These are phyloP conservation scores for Poeciliopsis presidionis DNA, from an alignment of 2,797 vertebrate species.

Conservation along the genomic window DNA sequence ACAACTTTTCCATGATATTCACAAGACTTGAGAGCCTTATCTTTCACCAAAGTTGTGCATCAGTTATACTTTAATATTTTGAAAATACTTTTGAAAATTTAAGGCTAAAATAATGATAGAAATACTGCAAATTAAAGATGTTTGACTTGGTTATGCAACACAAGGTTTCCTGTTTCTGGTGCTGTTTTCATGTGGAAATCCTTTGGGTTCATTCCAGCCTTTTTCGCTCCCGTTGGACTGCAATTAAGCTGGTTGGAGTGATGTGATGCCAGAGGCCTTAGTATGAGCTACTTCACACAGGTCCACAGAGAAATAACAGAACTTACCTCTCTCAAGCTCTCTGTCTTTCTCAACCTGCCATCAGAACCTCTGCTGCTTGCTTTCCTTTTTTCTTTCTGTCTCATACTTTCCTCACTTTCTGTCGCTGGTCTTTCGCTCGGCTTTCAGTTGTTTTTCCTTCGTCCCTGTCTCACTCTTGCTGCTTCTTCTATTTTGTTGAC, in stretches of 20 bases:
- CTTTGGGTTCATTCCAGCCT: constrained; percentile 68
- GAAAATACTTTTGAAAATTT: constrained; percentile 28
- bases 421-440: constrained; percentile 21
- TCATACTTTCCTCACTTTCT: constrained; percentile 31
- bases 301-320: constrained; percentile 76
- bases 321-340: constrained; percentile 68
- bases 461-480: constrained; percentile 14
- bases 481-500: constrained; percentile 51
- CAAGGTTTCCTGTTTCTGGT: constrained; percentile 54
- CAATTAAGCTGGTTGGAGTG: constrained; percentile 79
- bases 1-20: not conserved
- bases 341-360: constrained; percentile 51
- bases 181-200: constrained; percentile 70
- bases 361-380: constrained; percentile 52
- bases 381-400: constrained; percentile 41
- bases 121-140: constrained; percentile 52
- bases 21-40: not conserved
- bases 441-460: constrained; percentile 12
- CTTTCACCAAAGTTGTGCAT: constrained; percentile 8
- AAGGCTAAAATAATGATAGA: constrained; percentile 22
- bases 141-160: constrained; percentile 65
- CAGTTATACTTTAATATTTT: constrained; percentile 25
- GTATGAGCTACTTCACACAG: constrained; percentile 73
- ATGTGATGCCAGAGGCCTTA: constrained; percentile 78
- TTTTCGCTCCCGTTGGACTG: constrained; percentile 73